Conservation (phyloP, 2,888 invertebrate species). For the Thumatha senex region DNA sequence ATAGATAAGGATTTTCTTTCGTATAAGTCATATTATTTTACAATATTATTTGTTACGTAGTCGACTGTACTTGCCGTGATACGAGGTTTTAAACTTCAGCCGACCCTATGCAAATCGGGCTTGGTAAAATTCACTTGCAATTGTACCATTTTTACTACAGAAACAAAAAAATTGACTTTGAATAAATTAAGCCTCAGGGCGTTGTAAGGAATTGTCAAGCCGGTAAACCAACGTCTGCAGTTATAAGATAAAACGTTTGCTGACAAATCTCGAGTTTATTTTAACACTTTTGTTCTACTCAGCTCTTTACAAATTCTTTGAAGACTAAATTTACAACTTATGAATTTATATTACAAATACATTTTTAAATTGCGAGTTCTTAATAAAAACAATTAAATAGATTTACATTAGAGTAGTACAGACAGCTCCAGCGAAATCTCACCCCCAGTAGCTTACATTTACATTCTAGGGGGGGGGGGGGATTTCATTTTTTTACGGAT, state of each 20-base stretch:
- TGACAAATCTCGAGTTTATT: conserved; percentile 53
- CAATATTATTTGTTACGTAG: no score
- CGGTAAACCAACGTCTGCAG: conserved; percentile 56
- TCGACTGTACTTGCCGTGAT: no score
- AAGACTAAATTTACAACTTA: conserved; percentile 46
- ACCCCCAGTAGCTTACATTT: no score
- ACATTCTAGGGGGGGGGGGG: no score
- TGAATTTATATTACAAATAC: neutral
- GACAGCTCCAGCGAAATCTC: no score
- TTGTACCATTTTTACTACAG: neutral
- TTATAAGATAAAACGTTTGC: conserved; percentile 65
- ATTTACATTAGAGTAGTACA: no score
- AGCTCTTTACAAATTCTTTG: conserved; percentile 42
- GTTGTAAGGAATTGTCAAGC: conserved; percentile 42
- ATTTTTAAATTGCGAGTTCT: no score
- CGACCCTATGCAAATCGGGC: neutral
- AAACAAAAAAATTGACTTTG: conserved; percentile 16
- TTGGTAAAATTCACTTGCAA: neutral
- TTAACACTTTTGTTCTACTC: conserved; percentile 52
- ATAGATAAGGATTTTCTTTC: no score
- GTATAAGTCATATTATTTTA: no score
- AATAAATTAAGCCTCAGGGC: conserved; percentile 37
- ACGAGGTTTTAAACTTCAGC: no score
- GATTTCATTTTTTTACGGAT: no score
- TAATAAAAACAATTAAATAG: no score